Percentiles rank a stretch among this genome's conserved stretches.
Evolutionary conservation across 2,797 vertebrate species (phyloP).

Genomic region (Notamacropus eugenii): DNA sequence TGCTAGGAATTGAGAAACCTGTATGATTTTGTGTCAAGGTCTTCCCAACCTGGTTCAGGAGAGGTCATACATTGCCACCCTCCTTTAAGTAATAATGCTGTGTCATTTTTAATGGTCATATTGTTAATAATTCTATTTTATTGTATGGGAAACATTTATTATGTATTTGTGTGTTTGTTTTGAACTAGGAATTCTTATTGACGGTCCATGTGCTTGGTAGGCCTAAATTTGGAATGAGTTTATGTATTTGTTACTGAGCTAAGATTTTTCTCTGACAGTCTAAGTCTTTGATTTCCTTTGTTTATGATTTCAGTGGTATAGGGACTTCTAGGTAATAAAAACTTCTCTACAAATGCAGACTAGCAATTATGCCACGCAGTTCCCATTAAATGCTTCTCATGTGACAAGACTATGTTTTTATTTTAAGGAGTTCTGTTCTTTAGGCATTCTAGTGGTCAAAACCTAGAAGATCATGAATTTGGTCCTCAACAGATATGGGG

Average conservation of each 20-base stretch:
- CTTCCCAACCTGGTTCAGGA: neutral
- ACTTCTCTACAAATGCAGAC: neutral
- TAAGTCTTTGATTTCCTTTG: neutral
- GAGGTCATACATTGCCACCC: neutral
- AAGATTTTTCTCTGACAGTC: neutral
- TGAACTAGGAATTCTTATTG: neutral
- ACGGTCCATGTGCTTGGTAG: neutral
- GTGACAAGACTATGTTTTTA: neutral
- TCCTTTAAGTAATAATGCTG: neutral
- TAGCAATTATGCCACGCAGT: rapidly evolving
- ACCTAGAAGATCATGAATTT: neutral
- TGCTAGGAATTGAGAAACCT: neutral
- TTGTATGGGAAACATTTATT: neutral
- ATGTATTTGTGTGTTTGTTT: neutral
- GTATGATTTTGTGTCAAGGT: neutral
- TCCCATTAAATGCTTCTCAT: neutral
- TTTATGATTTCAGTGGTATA: neutral
- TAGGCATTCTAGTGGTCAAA: neutral
- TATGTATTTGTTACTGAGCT: neutral
- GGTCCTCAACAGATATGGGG: neutral
- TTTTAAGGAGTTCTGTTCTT: neutral
- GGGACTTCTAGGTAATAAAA: neutral
- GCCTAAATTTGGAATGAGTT: neutral
- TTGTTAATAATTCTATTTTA: neutral
- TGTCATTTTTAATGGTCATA: neutral